phyloP scores from a whole-genome alignment of 30 jellyfish, hydroid and myxozoan genomes.

The Rhopilema esculentum region DNA sequence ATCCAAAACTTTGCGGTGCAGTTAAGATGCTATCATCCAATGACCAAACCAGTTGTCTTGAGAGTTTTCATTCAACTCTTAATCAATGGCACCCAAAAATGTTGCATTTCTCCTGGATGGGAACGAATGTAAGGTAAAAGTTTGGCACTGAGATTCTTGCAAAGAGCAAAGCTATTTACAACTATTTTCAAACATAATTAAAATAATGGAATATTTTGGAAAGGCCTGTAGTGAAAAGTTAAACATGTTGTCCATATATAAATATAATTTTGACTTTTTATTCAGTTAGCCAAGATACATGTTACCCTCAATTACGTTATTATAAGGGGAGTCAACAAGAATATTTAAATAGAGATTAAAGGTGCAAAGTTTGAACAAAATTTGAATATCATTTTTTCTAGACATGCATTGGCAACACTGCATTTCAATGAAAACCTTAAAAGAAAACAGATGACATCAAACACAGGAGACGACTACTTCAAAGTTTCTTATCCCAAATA shows the following conservation, averaged over 20 bases:
- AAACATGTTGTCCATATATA: background rate
- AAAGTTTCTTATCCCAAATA: constrained; percentile 22
- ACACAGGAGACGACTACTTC: constrained; percentile 5
- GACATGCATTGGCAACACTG: constrained; percentile 5
- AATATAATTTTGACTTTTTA: background rate
- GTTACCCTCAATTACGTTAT: background rate
- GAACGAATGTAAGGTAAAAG: constrained; percentile 11
- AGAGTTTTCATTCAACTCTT: constrained; percentile 12
- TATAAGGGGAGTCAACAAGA: constrained; percentile 2
- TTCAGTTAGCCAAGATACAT: background rate
- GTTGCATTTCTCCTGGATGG: constrained; percentile 19
- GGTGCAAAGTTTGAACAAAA: background rate
- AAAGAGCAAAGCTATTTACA: background rate
- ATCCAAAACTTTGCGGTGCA: constrained; percentile 1
- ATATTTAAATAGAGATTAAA: background rate
- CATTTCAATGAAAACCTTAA: constrained; percentile 32
- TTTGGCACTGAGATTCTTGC: background rate
- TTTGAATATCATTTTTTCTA: background rate
- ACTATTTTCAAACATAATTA: background rate
- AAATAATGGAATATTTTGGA: background rate
- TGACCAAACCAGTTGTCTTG: constrained; percentile 34
- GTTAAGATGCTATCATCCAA: constrained; percentile 22
- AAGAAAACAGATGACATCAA: background rate
- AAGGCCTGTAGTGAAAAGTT: background rate
- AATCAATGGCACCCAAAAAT: constrained; percentile 39